Conservation (phyloP, 2,113 vertebrate species). For the Pleuronectes platessa region DNA sequence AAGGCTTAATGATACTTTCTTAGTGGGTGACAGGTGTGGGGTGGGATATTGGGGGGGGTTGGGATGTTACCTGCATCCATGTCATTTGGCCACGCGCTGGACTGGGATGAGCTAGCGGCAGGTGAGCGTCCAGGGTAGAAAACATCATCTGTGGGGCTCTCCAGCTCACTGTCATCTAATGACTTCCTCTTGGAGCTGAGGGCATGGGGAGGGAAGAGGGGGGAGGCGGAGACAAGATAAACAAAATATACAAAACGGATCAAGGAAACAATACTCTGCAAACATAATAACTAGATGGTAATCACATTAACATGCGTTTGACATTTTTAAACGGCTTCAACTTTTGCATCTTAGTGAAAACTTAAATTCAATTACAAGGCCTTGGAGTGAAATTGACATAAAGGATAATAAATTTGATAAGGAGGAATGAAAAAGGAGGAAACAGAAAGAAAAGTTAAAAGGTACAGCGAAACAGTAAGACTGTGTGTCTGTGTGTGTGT, state of each 20-base stretch:
- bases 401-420: constrained; percentile 41
- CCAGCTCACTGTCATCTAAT: constrained; percentile 91
- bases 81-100: constrained; percentile 90
- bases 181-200: constrained; percentile 92
- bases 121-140: constrained; percentile 92
- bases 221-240: neutral
- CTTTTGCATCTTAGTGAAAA: constrained; percentile 26
- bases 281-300: neutral
- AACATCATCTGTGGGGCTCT: constrained; percentile 91
- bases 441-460: constrained; percentile 51
- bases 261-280: constrained; percentile 7
- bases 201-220: constrained; percentile 13
- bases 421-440: constrained; percentile 41
- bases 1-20: constrained; percentile 25
- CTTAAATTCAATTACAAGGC: constrained; percentile 1
- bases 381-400: constrained; percentile 30
- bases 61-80: constrained; percentile 88
- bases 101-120: constrained; percentile 91
- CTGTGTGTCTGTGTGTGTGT: constrained; percentile 11
- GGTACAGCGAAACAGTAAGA: constrained; percentile 32
- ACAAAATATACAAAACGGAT: neutral
- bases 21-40: constrained; percentile 23
- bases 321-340: neutral
- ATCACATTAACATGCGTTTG: constrained; percentile 6
- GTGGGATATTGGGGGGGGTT: neutral